Percentiles rank a stretch among this genome's conserved stretches.
phyloP scores from a whole-genome alignment of 2,113 vertebrate genomes.

The Eclectus roratus region DNA sequence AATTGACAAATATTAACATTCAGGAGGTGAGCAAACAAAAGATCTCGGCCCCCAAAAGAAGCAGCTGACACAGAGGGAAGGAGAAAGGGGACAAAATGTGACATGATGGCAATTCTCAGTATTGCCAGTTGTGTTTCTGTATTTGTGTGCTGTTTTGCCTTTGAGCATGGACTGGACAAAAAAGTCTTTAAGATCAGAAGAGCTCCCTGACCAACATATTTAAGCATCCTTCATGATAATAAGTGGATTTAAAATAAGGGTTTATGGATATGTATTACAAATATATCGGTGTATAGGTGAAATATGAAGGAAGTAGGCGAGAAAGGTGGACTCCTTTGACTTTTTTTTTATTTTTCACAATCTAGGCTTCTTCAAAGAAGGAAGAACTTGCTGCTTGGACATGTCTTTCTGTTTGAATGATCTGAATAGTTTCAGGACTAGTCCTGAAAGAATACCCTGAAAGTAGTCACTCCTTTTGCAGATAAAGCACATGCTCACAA shows the following conservation, averaged over 20 bases:
- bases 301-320: neutral
- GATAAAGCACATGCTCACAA: neutral
- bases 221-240: neutral
- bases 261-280: neutral
- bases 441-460: no score
- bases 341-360: neutral
- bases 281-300: neutral
- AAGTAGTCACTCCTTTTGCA: neutral
- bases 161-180: neutral
- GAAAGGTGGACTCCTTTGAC: neutral
- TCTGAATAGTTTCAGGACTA: neutral
- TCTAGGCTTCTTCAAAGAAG: neutral
- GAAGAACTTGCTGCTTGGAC: neutral
- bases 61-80: neutral
- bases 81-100: neutral
- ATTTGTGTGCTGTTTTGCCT: neutral
- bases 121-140: neutral
- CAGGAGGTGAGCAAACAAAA: neutral
- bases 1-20: neutral
- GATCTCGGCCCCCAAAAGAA: neutral
- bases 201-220: neutral
- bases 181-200: neutral
- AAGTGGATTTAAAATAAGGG: neutral
- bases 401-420: neutral
- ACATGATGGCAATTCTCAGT: neutral